Evolutionary conservation across 2,113 vertebrate genomes (phyloP).

Genomic region (Tachycineta bicolor): DNA sequence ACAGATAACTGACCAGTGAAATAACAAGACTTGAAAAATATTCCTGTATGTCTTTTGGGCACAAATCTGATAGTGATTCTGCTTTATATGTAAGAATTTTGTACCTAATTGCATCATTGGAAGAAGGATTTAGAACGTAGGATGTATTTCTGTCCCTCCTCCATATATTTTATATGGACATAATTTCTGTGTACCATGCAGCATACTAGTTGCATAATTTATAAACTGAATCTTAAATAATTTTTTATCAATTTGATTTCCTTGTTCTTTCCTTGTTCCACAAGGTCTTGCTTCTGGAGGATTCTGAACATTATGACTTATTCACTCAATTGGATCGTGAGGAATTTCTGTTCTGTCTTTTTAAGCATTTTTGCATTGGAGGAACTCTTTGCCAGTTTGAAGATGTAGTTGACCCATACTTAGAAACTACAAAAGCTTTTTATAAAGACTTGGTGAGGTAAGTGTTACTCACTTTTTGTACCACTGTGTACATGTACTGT

Average conservation of each 20-base stretch:
- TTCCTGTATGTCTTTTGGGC: neutral
- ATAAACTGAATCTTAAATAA: neutral
- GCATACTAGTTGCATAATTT: neutral
- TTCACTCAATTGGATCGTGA: conserved; percentile 79
- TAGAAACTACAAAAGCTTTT: conserved; percentile 85
- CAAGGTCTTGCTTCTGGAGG: conserved; percentile 88
- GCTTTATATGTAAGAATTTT: neutral
- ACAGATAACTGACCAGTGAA: neutral
- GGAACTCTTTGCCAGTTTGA: conserved; percentile 93
- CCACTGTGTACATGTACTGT: neutral
- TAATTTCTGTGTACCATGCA: neutral
- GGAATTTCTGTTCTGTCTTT: conserved; percentile 93
- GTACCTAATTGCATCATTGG: neutral
- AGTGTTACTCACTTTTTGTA: neutral
- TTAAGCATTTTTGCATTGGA: conserved; percentile 93
- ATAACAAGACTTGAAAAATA: neutral
- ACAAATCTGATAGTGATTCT: neutral
- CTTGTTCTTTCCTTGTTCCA: neutral
- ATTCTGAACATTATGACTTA: conserved; percentile 83
- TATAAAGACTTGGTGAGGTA: conserved; percentile 95
- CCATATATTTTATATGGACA: neutral
- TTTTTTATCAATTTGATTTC: neutral
- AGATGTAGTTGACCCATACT: conserved; percentile 86
- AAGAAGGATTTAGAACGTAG: neutral
- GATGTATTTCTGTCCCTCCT: neutral